Evolutionary conservation across 2,113 vertebrate genomes (phyloP).

Genomic region (Reinhardtius hippoglossoides): DNA sequence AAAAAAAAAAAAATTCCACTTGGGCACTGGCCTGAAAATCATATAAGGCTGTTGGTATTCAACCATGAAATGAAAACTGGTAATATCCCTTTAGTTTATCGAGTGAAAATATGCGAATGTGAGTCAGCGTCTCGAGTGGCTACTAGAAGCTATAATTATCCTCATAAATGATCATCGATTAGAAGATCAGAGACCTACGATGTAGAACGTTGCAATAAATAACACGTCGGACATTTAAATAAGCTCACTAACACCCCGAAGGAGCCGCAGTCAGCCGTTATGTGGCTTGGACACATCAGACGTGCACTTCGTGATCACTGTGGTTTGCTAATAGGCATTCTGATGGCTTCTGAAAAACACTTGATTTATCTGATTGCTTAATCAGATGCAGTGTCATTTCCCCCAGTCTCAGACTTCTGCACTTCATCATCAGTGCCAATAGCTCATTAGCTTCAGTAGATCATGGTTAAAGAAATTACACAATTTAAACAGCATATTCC

Average conservation of each 20-base stretch:
- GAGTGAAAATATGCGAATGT: slow-evolving; percentile 60
- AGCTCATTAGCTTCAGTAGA: slow-evolving; percentile 43
- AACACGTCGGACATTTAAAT: slow-evolving; percentile 54
- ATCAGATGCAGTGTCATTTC: slow-evolving; percentile 43
- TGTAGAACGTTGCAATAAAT: slow-evolving; percentile 38
- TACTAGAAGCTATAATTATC: slow-evolving; percentile 56
- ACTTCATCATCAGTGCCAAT: slow-evolving; percentile 41
- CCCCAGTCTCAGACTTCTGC: slow-evolving; percentile 33
- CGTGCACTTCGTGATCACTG: slow-evolving; percentile 40
- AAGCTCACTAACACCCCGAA: slow-evolving; percentile 51
- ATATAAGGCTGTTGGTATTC: slow-evolving; percentile 75
- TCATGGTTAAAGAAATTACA: slow-evolving; percentile 34
- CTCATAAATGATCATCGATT: slow-evolving; percentile 53
- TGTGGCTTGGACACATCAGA: slow-evolving; percentile 57
- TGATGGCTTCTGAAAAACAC: slow-evolving; percentile 36
- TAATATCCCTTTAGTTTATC: slow-evolving; percentile 71
- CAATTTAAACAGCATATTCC: background rate
- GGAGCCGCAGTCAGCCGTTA: slow-evolving; percentile 41
- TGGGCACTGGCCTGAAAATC: slow-evolving; percentile 64
- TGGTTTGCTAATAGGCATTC: slow-evolving; percentile 52
- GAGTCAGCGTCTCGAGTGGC: slow-evolving; percentile 45
- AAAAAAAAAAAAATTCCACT: slow-evolving; percentile 77
- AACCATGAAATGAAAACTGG: slow-evolving; percentile 73
- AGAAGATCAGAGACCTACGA: slow-evolving; percentile 13
- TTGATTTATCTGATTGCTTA: slow-evolving; percentile 45